Base-by-base conservation (phyloP, 2,888 invertebrate genomes). In the Apamea anceps region DNA sequence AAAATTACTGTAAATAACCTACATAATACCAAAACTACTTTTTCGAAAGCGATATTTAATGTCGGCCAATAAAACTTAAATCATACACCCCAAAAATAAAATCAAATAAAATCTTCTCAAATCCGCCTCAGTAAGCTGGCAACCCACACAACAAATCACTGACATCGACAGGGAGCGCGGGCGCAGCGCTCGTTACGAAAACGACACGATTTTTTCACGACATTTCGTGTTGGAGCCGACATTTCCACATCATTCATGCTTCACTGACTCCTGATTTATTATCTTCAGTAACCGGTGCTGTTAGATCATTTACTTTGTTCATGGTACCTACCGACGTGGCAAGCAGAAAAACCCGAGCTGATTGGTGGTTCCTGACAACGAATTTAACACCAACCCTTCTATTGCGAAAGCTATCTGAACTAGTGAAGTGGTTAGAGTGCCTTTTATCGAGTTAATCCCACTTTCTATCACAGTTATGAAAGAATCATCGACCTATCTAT, bases 101-200 rank as follows among this genome's bases (percentile, higher is more conserved):
- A 28, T 62, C 2, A n/a, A 62, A 15, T 15, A 62, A 60, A 63
- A 63, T 18, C 25, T 45, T 71, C 18, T 28, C 3, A 42, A 74
- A 62, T 54, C 13, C 1, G 1, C 3, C 5, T 25, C 54, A 18
- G 2, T 57, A 28, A 57, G 0, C 76, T 86, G 87, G 87, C 85
- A 86, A 86, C 85, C 75, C 85, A 45, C 57, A 70, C 80, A 68
- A 80, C 83, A 83, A 85, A 85, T 87, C 75, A 79, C 87, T 90
- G 85, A 87, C 89, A 90, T 89, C 88, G 92, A 91, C 91, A 92
- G 91, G 92, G 92, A 91, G 90, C 91, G 89, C 86, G 81, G 85
- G 86, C 83, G 87, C 91, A 80, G 72, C 91, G 92, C 90, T 91
- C 91, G 89, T 93, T 93, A 91, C 92, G 93, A 93, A 93, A 92